Percentiles rank a stretch among this genome's conserved stretches.
These are phyloP conservation scores for Cebidichthys violaceus DNA, from an alignment of 2,113 vertebrate genomes.

Conservation along the genomic window DNA sequence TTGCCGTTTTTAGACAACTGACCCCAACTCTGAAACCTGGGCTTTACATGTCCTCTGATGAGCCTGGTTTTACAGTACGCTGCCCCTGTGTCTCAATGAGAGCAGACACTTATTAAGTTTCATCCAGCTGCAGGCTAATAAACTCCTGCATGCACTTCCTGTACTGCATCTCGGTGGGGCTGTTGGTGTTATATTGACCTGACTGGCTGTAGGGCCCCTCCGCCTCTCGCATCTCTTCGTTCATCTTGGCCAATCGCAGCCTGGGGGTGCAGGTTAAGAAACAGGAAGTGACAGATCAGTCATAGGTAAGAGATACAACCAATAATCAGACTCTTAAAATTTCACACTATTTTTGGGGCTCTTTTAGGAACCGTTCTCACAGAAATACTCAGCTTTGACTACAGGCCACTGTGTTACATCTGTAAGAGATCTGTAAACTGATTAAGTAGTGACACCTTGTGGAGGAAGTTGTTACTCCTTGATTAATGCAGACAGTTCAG, in stretches of 20 bases:
- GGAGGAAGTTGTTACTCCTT: conserved; percentile 2
- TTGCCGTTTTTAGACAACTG: conserved; percentile 13
- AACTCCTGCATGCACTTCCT: conserved; percentile 97
- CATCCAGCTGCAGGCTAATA: conserved; percentile 92
- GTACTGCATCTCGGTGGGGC: conserved; percentile 97
- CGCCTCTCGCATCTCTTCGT: conserved; percentile 98
- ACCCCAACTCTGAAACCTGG: conserved; percentile 31
- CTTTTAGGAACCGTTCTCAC: background rate
- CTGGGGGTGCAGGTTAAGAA: conserved; percentile 70
- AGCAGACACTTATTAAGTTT: conserved; percentile 78
- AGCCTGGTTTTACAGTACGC: background rate
- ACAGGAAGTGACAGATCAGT: conserved; percentile 2
- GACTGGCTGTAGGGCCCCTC: conserved; percentile 96
- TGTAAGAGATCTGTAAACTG: background rate
- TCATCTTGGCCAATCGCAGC: conserved; percentile 97
- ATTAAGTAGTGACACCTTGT: conserved; percentile 29
- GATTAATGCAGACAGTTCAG: background rate
- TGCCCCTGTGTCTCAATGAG: background rate
- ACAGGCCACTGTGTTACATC: background rate
- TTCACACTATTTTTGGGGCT: background rate
- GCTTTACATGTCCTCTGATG: background rate
- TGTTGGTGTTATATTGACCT: conserved; percentile 97
- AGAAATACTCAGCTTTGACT: background rate
- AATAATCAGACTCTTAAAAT: background rate
- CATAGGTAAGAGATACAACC: background rate